Evolutionary conservation across 2,888 invertebrate genomes (phyloP).

Genomic region (Euclidia mi): DNA sequence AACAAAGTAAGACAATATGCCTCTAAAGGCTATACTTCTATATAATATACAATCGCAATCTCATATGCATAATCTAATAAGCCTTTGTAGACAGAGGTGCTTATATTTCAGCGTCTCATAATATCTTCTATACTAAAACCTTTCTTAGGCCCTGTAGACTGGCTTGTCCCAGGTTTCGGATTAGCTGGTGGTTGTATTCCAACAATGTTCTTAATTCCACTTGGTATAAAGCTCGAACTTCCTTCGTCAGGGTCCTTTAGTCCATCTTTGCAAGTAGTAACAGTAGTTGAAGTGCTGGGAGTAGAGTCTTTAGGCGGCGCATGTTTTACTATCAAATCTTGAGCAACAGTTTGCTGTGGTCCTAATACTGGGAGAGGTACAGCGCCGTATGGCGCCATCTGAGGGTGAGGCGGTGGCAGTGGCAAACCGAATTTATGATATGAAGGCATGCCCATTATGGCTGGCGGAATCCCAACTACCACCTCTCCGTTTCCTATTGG

Average conservation of each 20-base stretch:
- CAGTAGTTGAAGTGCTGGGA: slow-evolving; percentile 78
- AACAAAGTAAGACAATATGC: slow-evolving; percentile 42
- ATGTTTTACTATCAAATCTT: slow-evolving; percentile 89
- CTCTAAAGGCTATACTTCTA: slow-evolving; percentile 32
- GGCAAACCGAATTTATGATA: slow-evolving; percentile 87
- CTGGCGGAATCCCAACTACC: slow-evolving; percentile 78
- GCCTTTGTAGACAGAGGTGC: slow-evolving; percentile 28
- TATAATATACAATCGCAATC: slow-evolving; percentile 40
- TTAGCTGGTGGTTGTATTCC: slow-evolving; percentile 85
- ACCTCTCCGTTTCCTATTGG: slow-evolving; percentile 74
- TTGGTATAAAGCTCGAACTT: slow-evolving; percentile 80
- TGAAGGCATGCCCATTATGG: slow-evolving; percentile 83
- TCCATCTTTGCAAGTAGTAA: slow-evolving; percentile 76
- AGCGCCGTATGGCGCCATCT: slow-evolving; percentile 80
- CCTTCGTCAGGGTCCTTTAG: slow-evolving; percentile 71
- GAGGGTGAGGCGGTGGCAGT: slow-evolving; percentile 84
- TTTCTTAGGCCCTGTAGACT: slow-evolving; percentile 92
- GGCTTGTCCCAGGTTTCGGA: slow-evolving; percentile 89
- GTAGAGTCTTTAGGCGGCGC: slow-evolving; percentile 84
- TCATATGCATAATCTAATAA: slow-evolving; percentile 33
- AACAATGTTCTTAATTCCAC: slow-evolving; percentile 87
- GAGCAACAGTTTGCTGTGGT: slow-evolving; percentile 87
- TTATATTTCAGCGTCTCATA: slow-evolving; percentile 92
- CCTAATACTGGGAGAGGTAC: slow-evolving; percentile 80
- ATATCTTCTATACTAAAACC: slow-evolving; percentile 98